These are phyloP conservation scores for Indri indri DNA, from an alignment of 2,113 vertebrate species.

Conservation along the genomic window DNA sequence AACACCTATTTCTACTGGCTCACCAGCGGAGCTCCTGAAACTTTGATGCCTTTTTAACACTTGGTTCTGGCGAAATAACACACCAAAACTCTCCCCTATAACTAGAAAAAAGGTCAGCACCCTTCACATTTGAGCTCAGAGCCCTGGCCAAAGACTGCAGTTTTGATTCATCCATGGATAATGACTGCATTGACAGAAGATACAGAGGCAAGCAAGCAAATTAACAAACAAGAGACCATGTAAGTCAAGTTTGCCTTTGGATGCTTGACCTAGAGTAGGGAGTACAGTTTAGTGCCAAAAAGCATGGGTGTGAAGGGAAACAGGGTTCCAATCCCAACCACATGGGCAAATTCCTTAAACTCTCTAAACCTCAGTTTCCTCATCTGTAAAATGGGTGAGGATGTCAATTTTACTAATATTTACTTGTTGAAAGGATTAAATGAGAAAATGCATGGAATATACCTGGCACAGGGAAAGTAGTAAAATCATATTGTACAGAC, in stretches of 20 bases:
- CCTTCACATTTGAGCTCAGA: background rate
- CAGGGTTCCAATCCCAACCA: background rate
- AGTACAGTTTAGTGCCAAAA: background rate
- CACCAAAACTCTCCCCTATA: background rate
- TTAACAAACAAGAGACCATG: background rate
- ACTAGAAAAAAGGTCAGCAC: background rate
- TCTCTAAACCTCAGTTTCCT: background rate
- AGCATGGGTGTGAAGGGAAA: background rate
- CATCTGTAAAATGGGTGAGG: background rate
- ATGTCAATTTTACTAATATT: background rate
- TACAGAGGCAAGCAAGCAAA: background rate
- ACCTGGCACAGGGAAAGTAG: background rate
- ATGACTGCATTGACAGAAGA: background rate
- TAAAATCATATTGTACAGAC: background rate
- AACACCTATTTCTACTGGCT: slow-evolving; percentile 12
- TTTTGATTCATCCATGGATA: background rate
- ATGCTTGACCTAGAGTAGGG: background rate
- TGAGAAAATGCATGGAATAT: background rate
- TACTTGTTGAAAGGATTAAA: background rate
- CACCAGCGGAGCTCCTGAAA: background rate
- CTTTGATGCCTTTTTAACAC: background rate
- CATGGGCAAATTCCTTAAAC: background rate
- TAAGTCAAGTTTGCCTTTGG: background rate
- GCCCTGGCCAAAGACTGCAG: background rate
- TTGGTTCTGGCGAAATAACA: background rate